Conservation (phyloP, 2,113 vertebrate genomes). For the Cichladusa arquata region DNA sequence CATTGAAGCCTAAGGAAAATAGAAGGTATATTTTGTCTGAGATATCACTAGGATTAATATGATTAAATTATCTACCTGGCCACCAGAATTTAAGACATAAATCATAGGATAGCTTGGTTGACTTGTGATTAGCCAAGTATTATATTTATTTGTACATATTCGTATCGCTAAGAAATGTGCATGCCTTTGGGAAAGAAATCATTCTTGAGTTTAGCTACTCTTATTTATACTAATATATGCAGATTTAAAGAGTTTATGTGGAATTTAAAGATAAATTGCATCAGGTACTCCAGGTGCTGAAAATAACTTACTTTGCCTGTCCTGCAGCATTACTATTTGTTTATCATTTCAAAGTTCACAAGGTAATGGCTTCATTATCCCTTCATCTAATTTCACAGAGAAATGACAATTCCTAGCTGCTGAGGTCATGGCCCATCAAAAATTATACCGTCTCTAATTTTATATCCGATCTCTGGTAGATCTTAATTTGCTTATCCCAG, state of each 20-base stretch:
- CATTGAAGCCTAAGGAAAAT: not conserved
- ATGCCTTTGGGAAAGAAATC: not conserved
- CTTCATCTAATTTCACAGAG: conserved; percentile 48
- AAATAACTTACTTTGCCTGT: conserved; percentile 8
- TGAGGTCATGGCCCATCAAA: conserved; percentile 57
- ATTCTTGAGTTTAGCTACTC: not conserved
- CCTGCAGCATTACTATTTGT: conserved; percentile 27
- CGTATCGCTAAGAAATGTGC: not conserved
- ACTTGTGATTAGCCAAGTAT: not conserved
- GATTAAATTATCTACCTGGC: not conserved
- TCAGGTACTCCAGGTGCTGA: not conserved
- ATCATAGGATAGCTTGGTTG: not conserved
- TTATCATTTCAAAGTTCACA: conserved; percentile 44
- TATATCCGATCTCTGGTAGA: conserved; percentile 46
- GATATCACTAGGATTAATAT: not conserved
- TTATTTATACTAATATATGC: conserved; percentile 3
- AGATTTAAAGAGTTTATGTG: not conserved
- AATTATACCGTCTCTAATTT: conserved; percentile 51
- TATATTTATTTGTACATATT: not conserved
- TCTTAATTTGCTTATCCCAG: conserved; percentile 55
- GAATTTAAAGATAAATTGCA: conserved; percentile 6
- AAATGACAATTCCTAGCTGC: conserved; percentile 38
- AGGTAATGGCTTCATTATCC: conserved; percentile 43
- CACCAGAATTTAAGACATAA: not conserved
- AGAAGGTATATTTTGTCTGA: not conserved